Evolutionary conservation across 2,113 vertebrate genomes (phyloP), one percentile per base, ranked within the genome.

Genomic region (Heterocephalus glaber): DNA sequence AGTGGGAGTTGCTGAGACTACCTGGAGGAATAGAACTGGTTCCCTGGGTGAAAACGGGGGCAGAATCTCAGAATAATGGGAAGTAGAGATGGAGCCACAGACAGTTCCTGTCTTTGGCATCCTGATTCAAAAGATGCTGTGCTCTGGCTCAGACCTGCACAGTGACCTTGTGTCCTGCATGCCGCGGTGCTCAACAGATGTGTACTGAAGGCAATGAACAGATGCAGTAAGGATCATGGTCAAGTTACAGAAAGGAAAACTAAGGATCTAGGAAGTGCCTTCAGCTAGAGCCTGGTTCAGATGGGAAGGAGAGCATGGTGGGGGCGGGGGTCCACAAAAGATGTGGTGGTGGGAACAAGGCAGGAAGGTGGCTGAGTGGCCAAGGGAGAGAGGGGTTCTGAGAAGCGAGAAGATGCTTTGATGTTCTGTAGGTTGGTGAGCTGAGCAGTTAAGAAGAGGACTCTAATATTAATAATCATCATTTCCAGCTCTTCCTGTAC

Each of bases 1-100:
- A 81, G 52, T 70, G 60, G 52, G 58, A 65, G 49, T 80, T 89
- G 58, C 70, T 54, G 56, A 94, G 74, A 91, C 60, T 47, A 95
- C 70, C 13, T 60, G 17, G 58, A 61, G 28, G 49, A 66, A 86
- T 22, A 80, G 79, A 89, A 88, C 33, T 74, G 84, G 79, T 83
- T 89, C 79, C 63, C 44, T 68, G 79, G 81, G 86, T 77, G 74
- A 60, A 72, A 60, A 80, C 26, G 35, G 7, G 70, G 41, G n/a
- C n/a, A 58, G 30, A 16, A 5, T 4, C 68, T 56, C 60, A 68
- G 52, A 74, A 87, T 86, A 7, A 30, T 35, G 38, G 79, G 82
- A 58, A 28, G 35, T 38, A 10, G 33, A 63, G 63, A n/a, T 22
- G 35, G 44, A 26, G 22, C 58, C 85, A 30, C 4, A 16, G 74